Percentiles rank a stretch among this genome's conserved stretches.
Evolutionary conservation across 2,797 vertebrate species (phyloP).

Genomic region (Octomys mimax): DNA sequence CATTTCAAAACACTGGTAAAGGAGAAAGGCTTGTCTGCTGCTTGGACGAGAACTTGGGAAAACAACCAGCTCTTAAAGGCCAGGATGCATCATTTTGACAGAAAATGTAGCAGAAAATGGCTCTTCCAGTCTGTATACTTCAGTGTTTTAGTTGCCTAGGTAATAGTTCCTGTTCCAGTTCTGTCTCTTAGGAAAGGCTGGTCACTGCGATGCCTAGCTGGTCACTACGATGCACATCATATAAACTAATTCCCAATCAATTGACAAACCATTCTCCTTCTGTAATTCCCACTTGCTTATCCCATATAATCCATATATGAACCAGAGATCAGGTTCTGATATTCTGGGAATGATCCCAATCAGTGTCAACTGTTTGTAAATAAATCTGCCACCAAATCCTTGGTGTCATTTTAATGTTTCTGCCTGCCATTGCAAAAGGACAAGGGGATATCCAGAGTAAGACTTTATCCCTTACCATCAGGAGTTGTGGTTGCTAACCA

Average conservation of each 20-base stretch:
- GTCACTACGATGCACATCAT: not conserved
- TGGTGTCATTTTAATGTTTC: not conserved
- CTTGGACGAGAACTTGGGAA: constrained; percentile 49
- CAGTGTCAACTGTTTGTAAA: not conserved
- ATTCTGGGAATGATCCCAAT: not conserved
- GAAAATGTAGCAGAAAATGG: not conserved
- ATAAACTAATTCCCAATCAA: not conserved
- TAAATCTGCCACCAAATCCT: not conserved
- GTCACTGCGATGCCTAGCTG: not conserved
- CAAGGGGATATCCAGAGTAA: constrained; percentile 7
- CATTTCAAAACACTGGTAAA: constrained; percentile 61
- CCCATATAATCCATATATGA: not conserved
- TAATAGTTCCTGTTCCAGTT: not conserved
- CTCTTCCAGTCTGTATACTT: not conserved
- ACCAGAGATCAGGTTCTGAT: not conserved
- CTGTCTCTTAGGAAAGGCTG: not conserved
- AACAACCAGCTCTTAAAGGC: constrained; percentile 50
- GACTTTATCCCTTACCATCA: not conserved
- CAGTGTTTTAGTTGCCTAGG: not conserved
- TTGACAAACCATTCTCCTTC: not conserved
- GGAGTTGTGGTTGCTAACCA: not conserved
- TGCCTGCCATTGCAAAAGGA: not conserved
- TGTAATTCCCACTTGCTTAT: not conserved
- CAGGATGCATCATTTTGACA: constrained; percentile 31
- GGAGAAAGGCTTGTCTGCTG: constrained; percentile 39